phyloP scores from a whole-genome alignment of 2,888 invertebrate genomes.

The Drosophila planitibia region DNA sequence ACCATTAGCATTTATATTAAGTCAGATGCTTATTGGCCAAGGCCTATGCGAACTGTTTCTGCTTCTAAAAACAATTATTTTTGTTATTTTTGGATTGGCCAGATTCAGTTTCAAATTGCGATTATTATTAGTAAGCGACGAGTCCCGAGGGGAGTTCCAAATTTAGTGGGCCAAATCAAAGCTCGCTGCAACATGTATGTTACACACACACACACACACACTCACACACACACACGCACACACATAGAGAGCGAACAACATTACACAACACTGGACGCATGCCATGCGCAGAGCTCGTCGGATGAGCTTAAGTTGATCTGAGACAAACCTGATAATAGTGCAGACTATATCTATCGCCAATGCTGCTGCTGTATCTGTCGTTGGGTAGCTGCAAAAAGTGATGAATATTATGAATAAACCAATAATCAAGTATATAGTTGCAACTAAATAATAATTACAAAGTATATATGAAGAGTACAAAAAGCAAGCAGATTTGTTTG shows the following conservation, averaged over 20 bases:
- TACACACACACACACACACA: neutral
- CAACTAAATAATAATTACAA: neutral
- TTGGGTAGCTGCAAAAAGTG: slow-evolving; percentile 64
- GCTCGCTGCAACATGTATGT: neutral
- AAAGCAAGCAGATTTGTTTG: neutral
- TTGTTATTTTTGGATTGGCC: slow-evolving; percentile 1
- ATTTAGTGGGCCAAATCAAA: slow-evolving; percentile 11
- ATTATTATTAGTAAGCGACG: neutral
- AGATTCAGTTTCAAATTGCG: slow-evolving; percentile 19
- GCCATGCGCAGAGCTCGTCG: slow-evolving; percentile 19
- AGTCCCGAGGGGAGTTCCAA: neutral
- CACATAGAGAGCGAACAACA: slow-evolving; percentile 12
- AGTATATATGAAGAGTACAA: neutral
- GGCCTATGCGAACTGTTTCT: slow-evolving; percentile 1
- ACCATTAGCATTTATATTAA: slow-evolving; percentile 11
- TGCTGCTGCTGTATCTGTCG: slow-evolving; percentile 81
- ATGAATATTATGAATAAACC: slow-evolving; percentile 15
- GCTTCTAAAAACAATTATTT: neutral
- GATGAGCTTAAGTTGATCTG: slow-evolving; percentile 10
- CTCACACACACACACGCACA: neutral
- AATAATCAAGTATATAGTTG: neutral
- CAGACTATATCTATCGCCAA: slow-evolving; percentile 82
- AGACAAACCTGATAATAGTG: slow-evolving; percentile 81
- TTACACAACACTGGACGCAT: slow-evolving; percentile 31
- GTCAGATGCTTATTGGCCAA: slow-evolving; percentile 13